Base-by-base conservation (phyloP, 2,113 vertebrate species). In the Jacana jacana region DNA sequence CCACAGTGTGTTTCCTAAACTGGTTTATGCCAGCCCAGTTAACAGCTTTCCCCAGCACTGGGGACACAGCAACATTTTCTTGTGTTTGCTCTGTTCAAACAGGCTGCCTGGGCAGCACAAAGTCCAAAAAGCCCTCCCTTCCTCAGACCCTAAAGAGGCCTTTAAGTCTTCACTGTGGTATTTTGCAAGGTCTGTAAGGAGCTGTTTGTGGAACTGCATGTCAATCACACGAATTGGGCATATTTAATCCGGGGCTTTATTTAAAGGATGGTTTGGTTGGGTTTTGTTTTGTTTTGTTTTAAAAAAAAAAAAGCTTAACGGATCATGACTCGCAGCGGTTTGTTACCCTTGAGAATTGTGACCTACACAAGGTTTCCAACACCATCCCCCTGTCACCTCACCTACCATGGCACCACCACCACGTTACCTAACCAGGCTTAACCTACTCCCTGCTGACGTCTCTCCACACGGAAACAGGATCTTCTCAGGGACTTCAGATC, bases 401-500 rank as follows among this genome's bases (percentile, higher is more conserved):
- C 25, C 82, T 24, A 75, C 86, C 87, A 54, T 10, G 78, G 89
- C 88, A 70, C 86, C 7, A 18, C 33, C 20, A 68, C 79, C 42
- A 3, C 1, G 33, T 97, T 97, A 97, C 91, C 96, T 96, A 97
- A 97, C 86, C 31, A 44, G 91, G 92, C 93, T 97, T 97, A 97
- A 95, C 91, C 77, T 88, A 76, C 64, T 84, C 88, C 89, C 91
- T 71, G 93, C 91, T 86, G 87, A 96, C 64, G 88, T 93, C 94
- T 86, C 82, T 64, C 82, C 22, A 24, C 88, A 14, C 6, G 17
- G 82, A 89, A 94, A 76, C 46, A 75, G 85, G 60, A 89, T 72
- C 83, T 28, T 28, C 88, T 77, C 89, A 86, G 80, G 54, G 31
- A 51, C 46, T 83, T 75, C 63, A 86, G 91, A 86, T 86, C 97